Base-by-base conservation (phyloP, 2,113 vertebrate species). In the Echinops telfairi region DNA sequence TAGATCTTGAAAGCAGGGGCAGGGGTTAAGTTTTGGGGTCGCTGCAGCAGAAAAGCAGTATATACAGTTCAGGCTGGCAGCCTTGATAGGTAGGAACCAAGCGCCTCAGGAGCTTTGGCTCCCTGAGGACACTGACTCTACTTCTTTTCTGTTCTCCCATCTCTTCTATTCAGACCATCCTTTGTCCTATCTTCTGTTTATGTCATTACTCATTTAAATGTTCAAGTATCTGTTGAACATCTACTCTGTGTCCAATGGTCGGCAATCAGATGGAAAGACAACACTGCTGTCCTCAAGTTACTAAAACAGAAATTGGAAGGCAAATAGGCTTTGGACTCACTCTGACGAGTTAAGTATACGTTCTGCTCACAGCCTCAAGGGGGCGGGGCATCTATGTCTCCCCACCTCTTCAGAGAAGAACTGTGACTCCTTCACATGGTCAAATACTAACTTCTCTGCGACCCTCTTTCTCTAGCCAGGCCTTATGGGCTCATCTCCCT, bases 131-230 rank as follows among this genome's bases (percentile, higher is more conserved):
- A 38, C 38, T 66, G 15, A 64, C 17, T 60, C 78, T 90, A 29
- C 29, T 15, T 60, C 10, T 29, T 71, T 82, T 92, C 47, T 38
- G 47, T 53, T 9, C 47, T 31, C 78, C 75, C 29, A 77, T 47
- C 36, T 76, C 89, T 91, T 68, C 9, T 78, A 2, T 92, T 58
- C 27, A 5, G 20, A n/a, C 6, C 22, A 12, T 71, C 6, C 6
- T 71, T 23, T 90, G 12, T 12, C 19, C 53, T 53, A 83, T 89
- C 73, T 89, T 29, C 60, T 25, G 23, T 19, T 31, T 89, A 53
- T 89, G 81, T 66, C 6, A 58, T 58, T 27, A 68, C 38, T 86
- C 27, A 86, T 83, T 86, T 80, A 83, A 83, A 75, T 75, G 5
- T 53, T 53, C 47, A 53, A 53, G 47, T 53, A 68, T 15, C 57